Percentiles rank a stretch among this genome's conserved stretches.
phyloP scores from a whole-genome alignment of 2,113 vertebrate species.

The Albula glossodonta region DNA sequence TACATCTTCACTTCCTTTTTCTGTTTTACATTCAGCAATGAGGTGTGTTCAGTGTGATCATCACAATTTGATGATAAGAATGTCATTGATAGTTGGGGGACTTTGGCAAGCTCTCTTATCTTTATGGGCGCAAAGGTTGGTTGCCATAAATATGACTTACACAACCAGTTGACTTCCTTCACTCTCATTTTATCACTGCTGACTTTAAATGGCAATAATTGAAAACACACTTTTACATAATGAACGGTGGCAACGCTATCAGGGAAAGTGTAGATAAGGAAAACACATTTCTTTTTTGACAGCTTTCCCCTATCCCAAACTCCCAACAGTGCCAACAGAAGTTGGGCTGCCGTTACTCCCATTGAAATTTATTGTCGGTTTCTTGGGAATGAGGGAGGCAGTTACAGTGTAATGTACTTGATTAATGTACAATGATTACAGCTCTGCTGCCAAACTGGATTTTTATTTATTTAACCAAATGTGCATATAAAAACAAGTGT shows the following conservation, averaged over 20 bases:
- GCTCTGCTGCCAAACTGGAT: neutral
- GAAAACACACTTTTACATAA: neutral
- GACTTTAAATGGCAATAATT: neutral
- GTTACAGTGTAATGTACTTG: neutral
- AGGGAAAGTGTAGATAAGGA: neutral
- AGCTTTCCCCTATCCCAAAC: neutral
- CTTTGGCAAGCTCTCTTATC: slow-evolving; percentile 27
- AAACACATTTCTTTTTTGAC: neutral
- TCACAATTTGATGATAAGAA: neutral
- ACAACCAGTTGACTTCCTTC: neutral
- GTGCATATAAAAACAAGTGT: neutral
- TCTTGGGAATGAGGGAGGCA: neutral
- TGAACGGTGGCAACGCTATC: neutral
- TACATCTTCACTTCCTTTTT: neutral
- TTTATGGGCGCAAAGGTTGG: slow-evolving; percentile 26
- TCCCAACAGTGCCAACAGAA: neutral
- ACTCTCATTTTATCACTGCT: neutral
- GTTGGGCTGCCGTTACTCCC: neutral
- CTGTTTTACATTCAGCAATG: neutral
- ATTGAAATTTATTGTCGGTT: neutral
- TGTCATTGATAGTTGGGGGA: neutral
- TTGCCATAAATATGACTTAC: slow-evolving; percentile 28
- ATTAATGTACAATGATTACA: neutral
- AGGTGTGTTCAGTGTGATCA: slow-evolving; percentile 7
- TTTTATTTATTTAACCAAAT: neutral